Evolutionary conservation across 1,140 invertebrate species (phyloP).

Genomic region (Vanessa atalanta): DNA sequence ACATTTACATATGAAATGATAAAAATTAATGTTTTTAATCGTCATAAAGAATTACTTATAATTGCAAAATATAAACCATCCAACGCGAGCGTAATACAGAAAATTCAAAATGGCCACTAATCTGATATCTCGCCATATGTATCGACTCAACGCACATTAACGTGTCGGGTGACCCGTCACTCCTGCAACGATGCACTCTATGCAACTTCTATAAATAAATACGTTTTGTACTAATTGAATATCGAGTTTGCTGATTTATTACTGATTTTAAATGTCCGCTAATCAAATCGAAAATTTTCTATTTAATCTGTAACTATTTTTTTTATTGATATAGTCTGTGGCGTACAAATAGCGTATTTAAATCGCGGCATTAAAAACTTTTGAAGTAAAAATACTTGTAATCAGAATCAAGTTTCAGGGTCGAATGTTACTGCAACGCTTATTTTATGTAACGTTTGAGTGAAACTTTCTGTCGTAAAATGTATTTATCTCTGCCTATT

Average conservation of each 20-base stretch:
- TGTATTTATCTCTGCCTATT: too few relatives aligned
- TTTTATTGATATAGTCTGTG: background rate
- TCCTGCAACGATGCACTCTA: conserved; percentile 48
- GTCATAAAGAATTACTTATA: background rate
- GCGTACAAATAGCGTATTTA: too few relatives aligned
- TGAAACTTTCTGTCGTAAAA: too few relatives aligned
- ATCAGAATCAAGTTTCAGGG: too few relatives aligned
- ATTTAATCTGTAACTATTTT: background rate
- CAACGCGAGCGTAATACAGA: background rate
- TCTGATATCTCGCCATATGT: conserved; percentile 58
- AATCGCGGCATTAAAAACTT: too few relatives aligned
- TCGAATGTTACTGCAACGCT: too few relatives aligned
- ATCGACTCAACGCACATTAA: conserved; percentile 61
- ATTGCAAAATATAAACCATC: background rate
- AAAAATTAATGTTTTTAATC: background rate
- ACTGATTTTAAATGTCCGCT: background rate
- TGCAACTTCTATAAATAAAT: conserved; percentile 58
- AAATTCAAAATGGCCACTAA: conserved; percentile 53
- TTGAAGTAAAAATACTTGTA: too few relatives aligned
- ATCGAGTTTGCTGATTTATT: conserved; percentile 37
- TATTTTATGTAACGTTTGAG: too few relatives aligned
- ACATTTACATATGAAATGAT: too few relatives aligned
- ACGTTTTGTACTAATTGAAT: conserved; percentile 26
- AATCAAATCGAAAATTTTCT: background rate
- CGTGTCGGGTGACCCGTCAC: conserved; percentile 57